phyloP scores from a whole-genome alignment of 2,888 invertebrate genomes.

The Tachystola acroxantha region DNA sequence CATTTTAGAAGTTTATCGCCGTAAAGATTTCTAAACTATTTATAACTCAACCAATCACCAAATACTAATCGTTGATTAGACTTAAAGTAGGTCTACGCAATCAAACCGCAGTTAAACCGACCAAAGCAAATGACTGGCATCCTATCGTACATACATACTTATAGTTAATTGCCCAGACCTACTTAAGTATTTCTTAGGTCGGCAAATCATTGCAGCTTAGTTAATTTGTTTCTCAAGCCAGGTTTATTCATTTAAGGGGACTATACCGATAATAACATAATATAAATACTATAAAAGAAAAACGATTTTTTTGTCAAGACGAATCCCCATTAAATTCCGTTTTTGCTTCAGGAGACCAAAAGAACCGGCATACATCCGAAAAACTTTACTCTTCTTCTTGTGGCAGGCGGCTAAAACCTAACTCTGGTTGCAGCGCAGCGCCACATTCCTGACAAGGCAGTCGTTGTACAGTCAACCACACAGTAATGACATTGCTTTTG shows the following conservation, averaged over 20 bases:
- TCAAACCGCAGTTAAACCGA: conserved; percentile 14
- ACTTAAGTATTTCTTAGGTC: conserved; percentile 10
- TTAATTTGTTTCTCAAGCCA: conserved; percentile 29
- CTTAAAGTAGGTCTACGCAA: conserved; percentile 18
- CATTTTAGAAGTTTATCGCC: no score
- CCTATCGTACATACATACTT: conserved; percentile 4
- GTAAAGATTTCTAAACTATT: no score
- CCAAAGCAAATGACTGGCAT: conserved; percentile 12
- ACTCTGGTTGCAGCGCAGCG: conserved; percentile 51
- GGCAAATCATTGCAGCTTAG: conserved; percentile 15
- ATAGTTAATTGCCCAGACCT: conserved; percentile 11
- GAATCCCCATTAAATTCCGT: no score
- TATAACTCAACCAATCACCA: no score
- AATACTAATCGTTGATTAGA: neutral
- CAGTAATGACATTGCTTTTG: neutral
- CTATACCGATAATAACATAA: conserved; percentile 43
- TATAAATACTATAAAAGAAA: no score
- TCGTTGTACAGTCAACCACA: conserved; percentile 12
- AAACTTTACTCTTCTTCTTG: no score
- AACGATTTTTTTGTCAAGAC: no score
- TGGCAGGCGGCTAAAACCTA: conserved; percentile 40
- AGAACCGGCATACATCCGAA: no score
- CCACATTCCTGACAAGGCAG: conserved; percentile 63
- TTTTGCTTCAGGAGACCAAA: no score
- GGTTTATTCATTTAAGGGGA: conserved; percentile 36